Evolutionary conservation across 2,888 invertebrate genomes (phyloP), one percentile per base, ranked within the genome.

Genomic region (Cheilosia grossa): DNA sequence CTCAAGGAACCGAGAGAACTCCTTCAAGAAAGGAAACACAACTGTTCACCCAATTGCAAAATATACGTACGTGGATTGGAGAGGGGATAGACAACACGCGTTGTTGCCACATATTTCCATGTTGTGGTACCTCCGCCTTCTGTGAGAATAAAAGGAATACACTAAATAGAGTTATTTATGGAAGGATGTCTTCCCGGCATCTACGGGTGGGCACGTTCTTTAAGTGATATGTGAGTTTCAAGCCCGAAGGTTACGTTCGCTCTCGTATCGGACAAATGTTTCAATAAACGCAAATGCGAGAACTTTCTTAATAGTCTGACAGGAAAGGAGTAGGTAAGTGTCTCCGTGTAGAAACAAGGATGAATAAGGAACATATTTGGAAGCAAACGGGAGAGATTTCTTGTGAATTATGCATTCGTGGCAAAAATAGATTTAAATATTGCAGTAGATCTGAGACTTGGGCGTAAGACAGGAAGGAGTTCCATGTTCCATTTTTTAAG

Each of bases 151-250:
- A 30, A 33, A 9, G 51, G 47, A 54, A 51, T 7, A 66, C 47
- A 47, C 49, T 59, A 51, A 59, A 77, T 27, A 21, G 75, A 67
- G 58, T 67, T 67, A 77, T 77, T 77, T 77, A 77, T 67, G 59
- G 51, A 42, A 67, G 59, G 24, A 47, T 24, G 67, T 59, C 21
- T 30, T 58, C 42, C 30, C 54, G 24, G 17, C 4, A 54, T 63
- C 19, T 30, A 54, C 47, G 17, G 7, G 33, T 33, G 6, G 17
- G 9, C 37, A 44, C 44, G 19, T 21, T 40, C 40, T 53, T 42
- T 3, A 30, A 44, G 30, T 72, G 27, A 61, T 61, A 42, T 51
- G 42, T 42, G 61, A 30, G 53, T 72, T 42, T 51, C 30, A 59
- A 51, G 33, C 51, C 61, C 72, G 37, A 61, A 61, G 44, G 63